Evolutionary conservation across 1,140 invertebrate genomes (phyloP).

Genomic region (Tetraneura akinire): DNA sequence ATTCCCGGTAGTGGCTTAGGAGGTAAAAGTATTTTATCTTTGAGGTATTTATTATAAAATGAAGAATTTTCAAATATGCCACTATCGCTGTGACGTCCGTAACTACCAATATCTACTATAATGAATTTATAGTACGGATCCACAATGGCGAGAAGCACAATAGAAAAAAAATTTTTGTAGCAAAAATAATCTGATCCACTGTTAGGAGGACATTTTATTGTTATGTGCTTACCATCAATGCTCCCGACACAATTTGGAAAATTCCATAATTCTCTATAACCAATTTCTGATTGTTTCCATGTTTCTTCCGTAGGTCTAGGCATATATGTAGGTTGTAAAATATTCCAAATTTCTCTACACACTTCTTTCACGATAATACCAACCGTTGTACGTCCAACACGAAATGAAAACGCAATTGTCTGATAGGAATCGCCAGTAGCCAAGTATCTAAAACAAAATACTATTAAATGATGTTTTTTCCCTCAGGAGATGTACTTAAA

Average conservation of each 20-base stretch:
- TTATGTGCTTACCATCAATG: too few relatives aligned
- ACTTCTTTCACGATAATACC: conserved; percentile 5
- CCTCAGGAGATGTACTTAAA: not conserved
- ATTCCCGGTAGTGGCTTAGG: conserved; percentile 50
- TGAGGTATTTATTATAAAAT: not conserved
- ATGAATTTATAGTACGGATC: conserved; percentile 60
- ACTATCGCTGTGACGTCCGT: conserved; percentile 54
- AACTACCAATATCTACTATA: conserved; percentile 59
- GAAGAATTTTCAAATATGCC: conserved; percentile 38
- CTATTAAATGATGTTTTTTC: not conserved
- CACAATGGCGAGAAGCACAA: conserved; percentile 58
- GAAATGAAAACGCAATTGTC: not conserved
- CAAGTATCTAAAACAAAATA: conserved; percentile 1
- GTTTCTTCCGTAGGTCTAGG: too few relatives aligned
- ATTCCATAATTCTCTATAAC: too few relatives aligned
- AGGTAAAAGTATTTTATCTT: conserved; percentile 4
- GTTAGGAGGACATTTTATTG: too few relatives aligned
- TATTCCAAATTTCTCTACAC: not conserved
- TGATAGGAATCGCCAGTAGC: conserved; percentile 6
- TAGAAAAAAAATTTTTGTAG: conserved; percentile 1
- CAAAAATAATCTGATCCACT: too few relatives aligned
- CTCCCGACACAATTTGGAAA: too few relatives aligned
- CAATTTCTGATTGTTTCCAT: too few relatives aligned
- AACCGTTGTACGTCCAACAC: conserved; percentile 1
- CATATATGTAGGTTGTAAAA: not conserved